A percentile compares a stretch with the other conserved stretches of the same genome.
Conservation (phyloP, 2,888 invertebrate species). For the Thymelicus sylvestris region DNA sequence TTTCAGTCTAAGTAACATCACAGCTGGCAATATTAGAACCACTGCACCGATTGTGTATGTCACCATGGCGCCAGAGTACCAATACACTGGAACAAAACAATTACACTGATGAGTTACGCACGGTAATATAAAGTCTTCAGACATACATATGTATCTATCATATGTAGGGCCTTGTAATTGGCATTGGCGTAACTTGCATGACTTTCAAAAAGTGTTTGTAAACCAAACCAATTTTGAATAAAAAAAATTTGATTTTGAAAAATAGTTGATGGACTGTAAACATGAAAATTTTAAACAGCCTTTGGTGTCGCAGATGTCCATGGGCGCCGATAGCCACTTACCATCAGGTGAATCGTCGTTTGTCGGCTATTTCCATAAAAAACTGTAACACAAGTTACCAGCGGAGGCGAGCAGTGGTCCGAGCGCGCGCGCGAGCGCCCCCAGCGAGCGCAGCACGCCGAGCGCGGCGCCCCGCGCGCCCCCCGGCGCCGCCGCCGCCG, state of each 20-base stretch:
- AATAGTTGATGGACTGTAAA: too few species aligned
- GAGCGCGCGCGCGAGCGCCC: slow-evolving; percentile 95
- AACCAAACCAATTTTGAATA: too few species aligned
- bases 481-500: slow-evolving; percentile 90
- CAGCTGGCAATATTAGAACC: slow-evolving; percentile 90
- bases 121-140: not conserved
- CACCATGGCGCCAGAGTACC: slow-evolving; percentile 93
- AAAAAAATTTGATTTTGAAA: too few species aligned
- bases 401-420: slow-evolving; percentile 96
- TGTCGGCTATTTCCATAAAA: not conserved
- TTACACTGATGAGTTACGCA: not conserved
- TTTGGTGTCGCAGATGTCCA: too few species aligned
- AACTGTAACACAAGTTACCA: slow-evolving; percentile 76
- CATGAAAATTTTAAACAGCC: too few species aligned
- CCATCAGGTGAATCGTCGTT: too few species aligned
- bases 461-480: slow-evolving; percentile 96
- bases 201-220: too few species aligned
- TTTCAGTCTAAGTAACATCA: slow-evolving; percentile 85
- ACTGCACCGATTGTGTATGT: slow-evolving; percentile 94
- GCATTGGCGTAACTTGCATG: too few species aligned
- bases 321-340: too few species aligned
- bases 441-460: slow-evolving; percentile 97
- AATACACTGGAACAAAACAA: slow-evolving; percentile 88
- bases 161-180: too few species aligned
- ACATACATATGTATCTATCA: too few species aligned